These are phyloP conservation scores for Archips crataeganus DNA, from an alignment of 2,888 invertebrate species.

Conservation along the genomic window DNA sequence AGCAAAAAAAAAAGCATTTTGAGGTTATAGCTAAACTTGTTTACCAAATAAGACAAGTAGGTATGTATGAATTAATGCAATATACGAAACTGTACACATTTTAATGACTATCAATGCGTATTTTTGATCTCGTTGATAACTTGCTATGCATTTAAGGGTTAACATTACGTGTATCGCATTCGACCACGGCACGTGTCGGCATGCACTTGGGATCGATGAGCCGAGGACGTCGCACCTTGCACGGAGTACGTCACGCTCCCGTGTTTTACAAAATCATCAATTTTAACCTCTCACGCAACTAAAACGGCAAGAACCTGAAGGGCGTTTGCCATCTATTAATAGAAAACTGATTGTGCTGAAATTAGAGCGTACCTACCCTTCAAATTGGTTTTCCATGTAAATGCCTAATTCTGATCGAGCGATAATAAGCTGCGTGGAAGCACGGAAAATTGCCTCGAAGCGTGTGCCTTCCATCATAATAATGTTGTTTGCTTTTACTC, in stretches of 20 bases:
- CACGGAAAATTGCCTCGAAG: constrained; percentile 14
- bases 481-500: constrained; percentile 14
- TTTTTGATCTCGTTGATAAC: background rate
- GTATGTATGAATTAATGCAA: no score
- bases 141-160: background rate
- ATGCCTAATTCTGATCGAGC: constrained; percentile 33
- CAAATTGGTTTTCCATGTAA: constrained; percentile 36
- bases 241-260: constrained; percentile 8
- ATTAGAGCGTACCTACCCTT: constrained; percentile 29
- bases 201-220: constrained; percentile 2
- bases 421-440: constrained; percentile 37
- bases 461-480: constrained; percentile 32
- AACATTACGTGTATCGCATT: background rate
- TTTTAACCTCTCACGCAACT: constrained; percentile 11
- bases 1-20: no score
- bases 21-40: no score
- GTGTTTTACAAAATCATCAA: constrained; percentile 6
- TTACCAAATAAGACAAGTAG: no score
- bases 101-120: background rate
- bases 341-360: constrained; percentile 30
- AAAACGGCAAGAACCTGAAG: constrained; percentile 17
- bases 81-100: background rate
- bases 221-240: constrained; percentile 14
- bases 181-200: constrained; percentile 1
- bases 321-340: constrained; percentile 19